phyloP scores from a whole-genome alignment of 1,140 invertebrate species.

The Chrysomallon squamiferum region DNA sequence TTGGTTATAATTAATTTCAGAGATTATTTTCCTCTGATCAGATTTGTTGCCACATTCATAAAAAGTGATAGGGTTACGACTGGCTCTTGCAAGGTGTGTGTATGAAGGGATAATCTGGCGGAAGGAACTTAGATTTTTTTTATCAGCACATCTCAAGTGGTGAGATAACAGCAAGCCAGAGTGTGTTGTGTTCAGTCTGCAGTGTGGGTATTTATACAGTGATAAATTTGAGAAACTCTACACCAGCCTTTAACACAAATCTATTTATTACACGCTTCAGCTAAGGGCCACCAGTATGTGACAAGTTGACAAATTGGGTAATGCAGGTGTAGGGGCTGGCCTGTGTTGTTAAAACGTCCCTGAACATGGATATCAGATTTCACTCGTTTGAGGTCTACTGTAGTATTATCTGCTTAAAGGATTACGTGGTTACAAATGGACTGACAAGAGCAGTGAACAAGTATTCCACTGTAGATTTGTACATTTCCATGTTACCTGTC shows the following conservation, averaged over 20 bases:
- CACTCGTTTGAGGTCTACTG: too few species aligned
- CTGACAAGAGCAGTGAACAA: background rate
- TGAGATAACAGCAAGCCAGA: too few species aligned
- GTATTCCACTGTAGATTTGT: background rate
- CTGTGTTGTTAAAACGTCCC: background rate
- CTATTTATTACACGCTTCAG: slow-evolving; percentile 1
- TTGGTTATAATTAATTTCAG: too few species aligned
- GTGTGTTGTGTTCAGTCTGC: too few species aligned
- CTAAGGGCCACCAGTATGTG: background rate
- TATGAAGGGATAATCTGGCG: too few species aligned
- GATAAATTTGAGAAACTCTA: slow-evolving; percentile 5
- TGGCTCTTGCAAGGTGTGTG: too few species aligned
- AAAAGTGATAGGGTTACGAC: too few species aligned
- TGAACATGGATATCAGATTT: background rate
- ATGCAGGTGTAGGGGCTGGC: background rate
- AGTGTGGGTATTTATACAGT: background rate
- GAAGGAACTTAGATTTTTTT: too few species aligned
- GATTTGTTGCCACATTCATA: too few species aligned
- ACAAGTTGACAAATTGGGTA: background rate
- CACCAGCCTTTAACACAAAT: background rate
- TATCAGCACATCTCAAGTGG: too few species aligned
- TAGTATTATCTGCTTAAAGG: background rate
- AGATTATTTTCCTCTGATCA: too few species aligned
- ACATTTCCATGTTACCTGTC: background rate
- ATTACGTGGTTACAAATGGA: slow-evolving; percentile 1